Base-by-base conservation (phyloP, 2,113 vertebrate genomes). In the Psittacus erithacus region DNA sequence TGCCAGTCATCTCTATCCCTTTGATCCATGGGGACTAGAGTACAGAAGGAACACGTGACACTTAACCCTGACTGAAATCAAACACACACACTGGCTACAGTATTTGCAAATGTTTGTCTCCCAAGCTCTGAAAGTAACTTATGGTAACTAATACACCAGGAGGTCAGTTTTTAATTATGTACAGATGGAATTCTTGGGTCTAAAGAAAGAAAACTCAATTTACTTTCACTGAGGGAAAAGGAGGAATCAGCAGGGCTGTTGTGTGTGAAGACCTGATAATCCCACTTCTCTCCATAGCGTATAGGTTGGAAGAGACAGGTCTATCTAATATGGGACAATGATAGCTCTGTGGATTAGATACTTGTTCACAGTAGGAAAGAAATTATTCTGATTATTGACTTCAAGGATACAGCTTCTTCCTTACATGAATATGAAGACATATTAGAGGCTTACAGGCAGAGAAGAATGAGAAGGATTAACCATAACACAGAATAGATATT, bases 311-410 rank as follows among this genome's bases (percentile, higher is more conserved):
- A 94, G 35, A 74, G 49, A 71, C 11, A 49, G 50, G 17, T 73
- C 17, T 81, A 71, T 71, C 76, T 41, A 18, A 68, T 28, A 28
- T 2, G 25, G 47, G 57, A 68, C 68, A 81, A 47, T 16, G 28
- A 68, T 3, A 74, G 59, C 23, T 76, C 62, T 64, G 27, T 57
- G 64, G 55, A 50, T 67, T 75, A 88, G 64, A 78, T 35, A 38
- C 25, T 82, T 91, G 49, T 27, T 92, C 69, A 79, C 27, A n/a
- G 68, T 0, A 52, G 52, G 68, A 81, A 57, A 90, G 55, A 83
- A 93, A 81, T 63, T 68, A 81, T 75, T 90, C 76, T 93, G 76
- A n/a, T 93, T 59, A 90, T 67, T 89, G 79, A 62, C 52, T 91
- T 57, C 65, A 94, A 94, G 47, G 44, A 82, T n/a, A 79, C 69